These are phyloP conservation scores for Neomonachus schauinslandi DNA, from an alignment of 2,113 vertebrate genomes.

Conservation along the genomic window DNA sequence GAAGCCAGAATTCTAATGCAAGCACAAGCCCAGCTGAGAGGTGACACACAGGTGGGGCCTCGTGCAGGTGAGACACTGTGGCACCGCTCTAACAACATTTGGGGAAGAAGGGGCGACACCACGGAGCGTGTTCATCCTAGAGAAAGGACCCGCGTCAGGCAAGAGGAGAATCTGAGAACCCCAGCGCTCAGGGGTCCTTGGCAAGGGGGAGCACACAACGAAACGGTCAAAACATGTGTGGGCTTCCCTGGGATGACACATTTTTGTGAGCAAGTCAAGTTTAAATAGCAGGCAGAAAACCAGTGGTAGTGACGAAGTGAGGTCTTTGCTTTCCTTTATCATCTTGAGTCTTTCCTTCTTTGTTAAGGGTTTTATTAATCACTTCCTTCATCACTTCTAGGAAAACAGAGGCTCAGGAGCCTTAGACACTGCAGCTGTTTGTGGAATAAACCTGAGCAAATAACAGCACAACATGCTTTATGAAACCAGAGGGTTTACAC, in stretches of 20 bases:
- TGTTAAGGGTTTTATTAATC: conserved; percentile 46
- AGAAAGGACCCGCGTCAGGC: not conserved
- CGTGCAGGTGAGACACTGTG: not conserved
- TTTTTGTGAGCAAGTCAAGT: not conserved
- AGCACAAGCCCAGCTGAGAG: conserved; percentile 6
- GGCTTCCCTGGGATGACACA: not conserved
- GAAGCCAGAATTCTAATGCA: conserved; percentile 73
- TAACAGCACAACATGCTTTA: conserved; percentile 84
- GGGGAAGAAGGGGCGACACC: not conserved
- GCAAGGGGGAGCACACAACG: not conserved
- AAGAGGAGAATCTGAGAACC: not conserved
- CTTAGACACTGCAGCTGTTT: conserved; percentile 58
- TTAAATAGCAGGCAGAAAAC: not conserved
- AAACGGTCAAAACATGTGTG: not conserved
- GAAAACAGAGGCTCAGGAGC: conserved; percentile 70
- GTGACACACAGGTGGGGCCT: conserved; percentile 33
- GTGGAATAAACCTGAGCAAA: conserved; percentile 76
- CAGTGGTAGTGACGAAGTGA: not conserved
- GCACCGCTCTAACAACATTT: not conserved
- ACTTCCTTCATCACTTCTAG: not conserved
- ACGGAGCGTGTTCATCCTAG: not conserved
- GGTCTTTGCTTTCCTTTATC: not conserved
- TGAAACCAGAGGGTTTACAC: conserved; percentile 85
- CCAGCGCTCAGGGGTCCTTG: not conserved
- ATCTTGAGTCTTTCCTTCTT: not conserved